Evolutionary conservation across 2,888 invertebrate species (phyloP), one percentile per base, ranked within the genome.

Genomic region (Scaptomyza flava): DNA sequence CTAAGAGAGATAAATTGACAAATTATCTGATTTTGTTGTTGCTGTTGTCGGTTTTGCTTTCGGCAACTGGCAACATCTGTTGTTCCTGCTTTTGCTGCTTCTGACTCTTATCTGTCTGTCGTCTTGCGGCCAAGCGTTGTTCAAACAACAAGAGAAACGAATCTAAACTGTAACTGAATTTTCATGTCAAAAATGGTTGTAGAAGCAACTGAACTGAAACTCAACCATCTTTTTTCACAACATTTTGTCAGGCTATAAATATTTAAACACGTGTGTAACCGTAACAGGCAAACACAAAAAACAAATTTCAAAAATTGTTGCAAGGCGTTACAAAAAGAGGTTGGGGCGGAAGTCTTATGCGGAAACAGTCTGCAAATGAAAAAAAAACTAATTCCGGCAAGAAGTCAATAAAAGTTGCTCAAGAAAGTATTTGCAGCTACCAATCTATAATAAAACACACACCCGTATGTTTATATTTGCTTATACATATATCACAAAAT

Each of bases 211-310:
- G 34, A 47, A 52, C n/a, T 47, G 46, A 51, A 41, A 33, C 31
- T 38, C 59, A 50, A 45, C 34, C 66, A 74, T 68, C n/a, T 85
- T 84, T 88, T 81, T 89, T 85, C 17, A 87, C 69, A 82, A 58
- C 85, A 87, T 85, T 41, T 89, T 87, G 86, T 79, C 86, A 68
- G 56, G 66, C 64, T 73, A 79, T 89, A 89, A 84, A 84, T 84
- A 84, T 84, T 84, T 85, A 82, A 89, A 87, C 83, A 84, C 86
- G 89, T 89, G 89, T 79, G 89, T 74, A 77, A 66, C 68, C 67
- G 65, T 71, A 74, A 68, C 79, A 17, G 17, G 17, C 17, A 17
- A 17, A 72, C 34, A 43, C 23, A 33, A n/a, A 43, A 56, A 43
- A 53, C 33, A 61, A 64, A 69, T 27, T 27, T 27, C 27, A 56